A percentile compares a stretch with the other conserved stretches of the same genome.
Evolutionary conservation across 2,113 vertebrate genomes (phyloP).

Genomic region (Eleginops maclovinus): DNA sequence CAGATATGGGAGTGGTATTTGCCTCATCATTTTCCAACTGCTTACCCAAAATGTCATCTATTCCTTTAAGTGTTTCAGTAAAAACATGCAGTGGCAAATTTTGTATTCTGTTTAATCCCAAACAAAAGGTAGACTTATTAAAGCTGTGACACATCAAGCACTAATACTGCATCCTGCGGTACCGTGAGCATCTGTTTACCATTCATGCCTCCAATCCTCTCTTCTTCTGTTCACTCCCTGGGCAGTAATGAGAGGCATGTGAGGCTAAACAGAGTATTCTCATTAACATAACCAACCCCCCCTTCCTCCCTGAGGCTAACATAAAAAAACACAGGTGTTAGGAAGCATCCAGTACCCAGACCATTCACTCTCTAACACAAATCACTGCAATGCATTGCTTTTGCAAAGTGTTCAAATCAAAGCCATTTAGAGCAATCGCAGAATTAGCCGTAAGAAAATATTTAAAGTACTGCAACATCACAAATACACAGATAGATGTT

Average conservation of each 20-base stretch:
- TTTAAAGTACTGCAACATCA: background rate
- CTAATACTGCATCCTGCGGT: slow-evolving; percentile 2
- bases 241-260: slow-evolving; percentile 72
- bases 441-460: slow-evolving; percentile 4
- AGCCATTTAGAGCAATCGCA: background rate
- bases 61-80: slow-evolving; percentile 12
- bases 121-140: slow-evolving; percentile 21
- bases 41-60: background rate
- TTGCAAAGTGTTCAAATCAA: slow-evolving; percentile 26
- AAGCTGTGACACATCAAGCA: slow-evolving; percentile 9
- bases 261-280: slow-evolving; percentile 52
- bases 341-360: slow-evolving; percentile 19
- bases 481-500: background rate
- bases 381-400: background rate
- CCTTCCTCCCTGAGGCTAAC: slow-evolving; percentile 36
- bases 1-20: background rate
- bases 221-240: slow-evolving; percentile 8
- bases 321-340: slow-evolving; percentile 59
- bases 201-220: slow-evolving; percentile 30
- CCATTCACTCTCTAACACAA: background rate
- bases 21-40: background rate
- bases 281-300: slow-evolving; percentile 53
- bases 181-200: slow-evolving; percentile 32
- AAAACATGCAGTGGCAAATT: background rate
- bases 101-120: background rate